Evolutionary conservation across 2,888 invertebrate genomes (phyloP), one percentile per base, ranked within the genome.

Genomic region (Volucella inanis): DNA sequence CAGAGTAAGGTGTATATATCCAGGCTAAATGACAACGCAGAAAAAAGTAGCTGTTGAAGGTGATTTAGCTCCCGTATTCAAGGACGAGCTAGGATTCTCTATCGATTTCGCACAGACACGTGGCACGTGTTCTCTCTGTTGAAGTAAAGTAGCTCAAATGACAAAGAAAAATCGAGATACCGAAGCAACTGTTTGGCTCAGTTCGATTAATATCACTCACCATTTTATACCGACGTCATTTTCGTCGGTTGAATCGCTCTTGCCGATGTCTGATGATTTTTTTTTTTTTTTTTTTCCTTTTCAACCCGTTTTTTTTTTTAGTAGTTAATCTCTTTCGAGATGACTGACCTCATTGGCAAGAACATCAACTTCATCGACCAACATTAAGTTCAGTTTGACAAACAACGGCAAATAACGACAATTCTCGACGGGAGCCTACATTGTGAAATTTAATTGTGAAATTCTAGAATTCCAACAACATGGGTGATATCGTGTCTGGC

Each of bases 21-120:
- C 55, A 38, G 39, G 72, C 18, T 39, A 45, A 54, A 31, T 39
- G 54, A 45, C 50, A 50, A 18, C 41, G 41, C 11, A 43, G 52
- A 12, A 31, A 3, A 31, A 31, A 67, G 54, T 43, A n/a, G n/a
- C 38, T 64, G 31, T 22, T 39, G 43, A 49, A n/a, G 59, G 65
- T 65, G 18, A n/a, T 47, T 39, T 2, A 55, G 50, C 55, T 50
- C 22, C 22, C 11, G 22, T 45, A 52, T 83, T 79, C 83, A 84
- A 84, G 83, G 83, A 74, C 83, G 72, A 64, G 38, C 59, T 59
- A 68, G 50, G 41, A 22, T 68, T 50, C 38, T 12, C 47, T 68
- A 84, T 84, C 79, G 79, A 84, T 84, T 77, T 59, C 43, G 31
- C 62, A 52, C n/a, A 22, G 38, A 61, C 68, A 68, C 31, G 45